These are phyloP conservation scores for Silurus meridionalis DNA, from an alignment of 2,113 vertebrate species.

Conservation along the genomic window DNA sequence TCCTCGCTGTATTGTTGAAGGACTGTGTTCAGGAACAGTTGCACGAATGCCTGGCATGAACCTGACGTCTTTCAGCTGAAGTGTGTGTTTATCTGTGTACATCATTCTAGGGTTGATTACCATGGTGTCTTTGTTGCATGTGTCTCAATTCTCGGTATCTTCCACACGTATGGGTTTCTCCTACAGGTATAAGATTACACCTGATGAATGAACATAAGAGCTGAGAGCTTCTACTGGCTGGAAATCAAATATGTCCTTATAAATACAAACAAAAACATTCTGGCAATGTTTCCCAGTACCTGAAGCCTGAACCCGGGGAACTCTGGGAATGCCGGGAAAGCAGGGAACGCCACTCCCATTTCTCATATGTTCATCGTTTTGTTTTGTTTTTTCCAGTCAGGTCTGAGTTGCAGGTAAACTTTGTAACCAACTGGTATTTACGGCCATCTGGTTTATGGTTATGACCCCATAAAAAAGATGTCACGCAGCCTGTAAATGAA, in stretches of 20 bases:
- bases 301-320: background rate
- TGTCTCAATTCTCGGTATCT: background rate
- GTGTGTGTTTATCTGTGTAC: too few relatives aligned
- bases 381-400: background rate
- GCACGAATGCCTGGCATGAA: too few relatives aligned
- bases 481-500: background rate
- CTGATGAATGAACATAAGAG: background rate
- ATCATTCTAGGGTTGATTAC: too few relatives aligned
- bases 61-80: too few relatives aligned
- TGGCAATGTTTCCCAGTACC: background rate
- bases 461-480: background rate
- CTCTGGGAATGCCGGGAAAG: too few relatives aligned
- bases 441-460: conserved; percentile 11
- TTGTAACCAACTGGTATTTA: background rate
- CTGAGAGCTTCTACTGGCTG: background rate
- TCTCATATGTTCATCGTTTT: background rate
- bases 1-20: too few relatives aligned
- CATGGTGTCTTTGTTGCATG: too few relatives aligned
- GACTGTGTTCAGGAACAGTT: too few relatives aligned
- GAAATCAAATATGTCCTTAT: background rate
- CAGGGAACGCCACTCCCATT: background rate
- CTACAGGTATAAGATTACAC: too few relatives aligned
- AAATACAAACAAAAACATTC: background rate
- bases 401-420: background rate
- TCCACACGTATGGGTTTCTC: background rate